Conservation (phyloP, 2,888 invertebrate genomes). For the Megamerina dolium region DNA sequence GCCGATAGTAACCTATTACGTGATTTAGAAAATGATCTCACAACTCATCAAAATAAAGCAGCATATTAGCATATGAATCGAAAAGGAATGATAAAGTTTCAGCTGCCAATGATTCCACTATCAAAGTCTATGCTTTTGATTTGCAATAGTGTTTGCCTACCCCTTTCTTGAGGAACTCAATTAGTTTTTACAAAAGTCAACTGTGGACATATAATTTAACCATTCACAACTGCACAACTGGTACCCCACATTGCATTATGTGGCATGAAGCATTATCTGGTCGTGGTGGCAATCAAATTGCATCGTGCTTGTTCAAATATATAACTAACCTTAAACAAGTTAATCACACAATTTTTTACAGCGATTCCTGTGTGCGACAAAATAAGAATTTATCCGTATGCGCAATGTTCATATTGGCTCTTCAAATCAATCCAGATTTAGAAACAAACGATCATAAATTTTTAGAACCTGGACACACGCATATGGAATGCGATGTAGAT, state of each 20-base stretch:
- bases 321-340: constrained; percentile 13
- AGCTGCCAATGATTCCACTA: constrained; percentile 9
- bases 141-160: constrained; percentile 20
- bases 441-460: constrained; percentile 20
- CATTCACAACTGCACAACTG: constrained; percentile 18
- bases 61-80: constrained; percentile 17
- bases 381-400: constrained; percentile 21
- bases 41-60: constrained; percentile 14
- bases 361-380: constrained; percentile 20
- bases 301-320: constrained; percentile 18
- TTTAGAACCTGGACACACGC: constrained; percentile 17
- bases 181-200: constrained; percentile 20
- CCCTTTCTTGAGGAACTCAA: constrained; percentile 13
- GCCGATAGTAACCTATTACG: constrained; percentile 4
- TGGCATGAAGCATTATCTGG: constrained; percentile 21
- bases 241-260: constrained; percentile 18
- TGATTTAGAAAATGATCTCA: constrained; percentile 12
- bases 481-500: constrained; percentile 7
- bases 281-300: constrained; percentile 21
- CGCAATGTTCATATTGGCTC: constrained; percentile 20
- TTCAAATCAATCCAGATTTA: constrained; percentile 9
- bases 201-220: constrained; percentile 21
- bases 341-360: constrained; percentile 19
- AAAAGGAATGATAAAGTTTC: constrained; percentile 16
- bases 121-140: constrained; percentile 20